Evolutionary conservation across 2,888 invertebrate genomes (phyloP).

Genomic region (Troides helena): DNA sequence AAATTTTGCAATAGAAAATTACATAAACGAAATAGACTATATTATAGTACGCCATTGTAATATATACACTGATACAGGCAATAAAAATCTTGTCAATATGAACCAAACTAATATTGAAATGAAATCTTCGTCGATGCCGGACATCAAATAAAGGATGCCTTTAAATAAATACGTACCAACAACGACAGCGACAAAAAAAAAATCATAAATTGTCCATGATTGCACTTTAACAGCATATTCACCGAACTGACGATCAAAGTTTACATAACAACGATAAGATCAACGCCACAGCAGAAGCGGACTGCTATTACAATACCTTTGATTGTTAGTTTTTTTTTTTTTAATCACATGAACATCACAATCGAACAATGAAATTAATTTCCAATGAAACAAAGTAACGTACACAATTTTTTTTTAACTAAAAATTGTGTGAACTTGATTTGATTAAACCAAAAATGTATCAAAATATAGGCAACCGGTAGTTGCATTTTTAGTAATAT

Average conservation of each 20-base stretch:
- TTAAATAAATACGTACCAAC: slow-evolving; percentile 26
- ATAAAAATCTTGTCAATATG: not conserved
- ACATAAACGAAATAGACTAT: no score
- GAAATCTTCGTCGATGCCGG: slow-evolving; percentile 3
- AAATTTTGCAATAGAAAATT: no score
- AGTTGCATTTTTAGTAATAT: no score
- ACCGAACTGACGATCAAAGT: slow-evolving; percentile 48
- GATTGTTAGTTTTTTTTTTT: slow-evolving; percentile 45
- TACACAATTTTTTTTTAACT: no score
- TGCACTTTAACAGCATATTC: slow-evolving; percentile 42
- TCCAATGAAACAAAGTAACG: slow-evolving; percentile 7
- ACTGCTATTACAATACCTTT: slow-evolving; percentile 48
- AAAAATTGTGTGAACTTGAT: no score
- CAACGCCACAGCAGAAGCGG: slow-evolving; percentile 41
- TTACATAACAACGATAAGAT: slow-evolving; percentile 49
- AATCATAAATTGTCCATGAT: slow-evolving; percentile 36
- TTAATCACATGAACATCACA: slow-evolving; percentile 47
- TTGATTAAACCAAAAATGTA: no score
- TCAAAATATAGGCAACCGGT: no score
- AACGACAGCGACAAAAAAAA: not conserved
- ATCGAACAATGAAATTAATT: slow-evolving; percentile 45
- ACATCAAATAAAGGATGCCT: slow-evolving; percentile 14
- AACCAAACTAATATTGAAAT: slow-evolving; percentile 8
- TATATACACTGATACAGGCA: not conserved
- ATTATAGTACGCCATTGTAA: not conserved